These are phyloP conservation scores for Hyposoter didymator DNA, from an alignment of 2,888 invertebrate species.

Conservation along the genomic window DNA sequence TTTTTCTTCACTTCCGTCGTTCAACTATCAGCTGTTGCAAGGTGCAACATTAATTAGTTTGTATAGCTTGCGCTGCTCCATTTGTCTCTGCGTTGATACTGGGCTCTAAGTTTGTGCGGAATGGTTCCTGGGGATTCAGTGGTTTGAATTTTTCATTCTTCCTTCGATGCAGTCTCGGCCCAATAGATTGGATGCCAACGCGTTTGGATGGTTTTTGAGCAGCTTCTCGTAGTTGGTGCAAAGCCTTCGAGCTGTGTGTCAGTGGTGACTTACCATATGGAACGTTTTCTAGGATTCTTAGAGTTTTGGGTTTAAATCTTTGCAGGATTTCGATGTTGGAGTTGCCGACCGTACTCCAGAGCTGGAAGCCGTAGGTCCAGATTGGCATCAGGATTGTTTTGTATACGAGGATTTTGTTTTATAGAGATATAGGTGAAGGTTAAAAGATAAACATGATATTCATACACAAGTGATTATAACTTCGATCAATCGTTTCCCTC, in stretches of 20 bases:
- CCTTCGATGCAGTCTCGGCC: too few species aligned
- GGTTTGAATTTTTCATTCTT: too few species aligned
- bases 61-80: too few species aligned
- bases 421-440: neutral
- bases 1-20: too few species aligned
- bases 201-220: neutral
- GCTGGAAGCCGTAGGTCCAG: constrained; percentile 1
- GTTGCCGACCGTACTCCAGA: neutral
- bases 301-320: neutral
- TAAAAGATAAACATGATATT: neutral
- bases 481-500: constrained; percentile 35
- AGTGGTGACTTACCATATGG: neutral
- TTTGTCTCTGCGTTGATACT: too few species aligned
- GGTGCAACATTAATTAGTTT: too few species aligned
- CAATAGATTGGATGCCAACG: neutral
- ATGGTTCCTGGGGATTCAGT: too few species aligned
- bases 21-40: too few species aligned
- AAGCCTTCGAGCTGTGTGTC: neutral
- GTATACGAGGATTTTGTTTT: neutral
- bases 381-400: neutral
- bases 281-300: neutral
- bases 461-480: neutral
- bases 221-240: constrained; percentile 1
- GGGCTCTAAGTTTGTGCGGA: too few species aligned
- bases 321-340: neutral